phyloP scores from a whole-genome alignment of 2,888 invertebrate genomes.

The Griposia aprilina region DNA sequence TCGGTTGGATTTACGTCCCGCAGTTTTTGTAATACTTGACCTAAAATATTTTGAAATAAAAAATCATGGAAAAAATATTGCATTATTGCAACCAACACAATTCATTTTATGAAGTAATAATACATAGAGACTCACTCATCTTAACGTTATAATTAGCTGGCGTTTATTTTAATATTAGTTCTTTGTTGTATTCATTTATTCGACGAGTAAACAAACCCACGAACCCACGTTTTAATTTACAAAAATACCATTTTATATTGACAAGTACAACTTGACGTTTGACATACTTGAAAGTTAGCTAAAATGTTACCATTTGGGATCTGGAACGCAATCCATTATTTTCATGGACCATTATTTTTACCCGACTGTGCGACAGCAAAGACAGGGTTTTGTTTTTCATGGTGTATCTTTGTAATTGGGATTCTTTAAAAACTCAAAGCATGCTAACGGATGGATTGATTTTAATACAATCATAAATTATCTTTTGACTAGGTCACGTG shows the following conservation, averaged over 20 bases:
- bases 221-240: slow-evolving; percentile 47
- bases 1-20: slow-evolving; percentile 82
- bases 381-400: background rate
- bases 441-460: background rate
- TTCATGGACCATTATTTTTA: too few species aligned
- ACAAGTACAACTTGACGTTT: slow-evolving; percentile 10
- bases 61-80: background rate
- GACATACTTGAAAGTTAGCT: background rate
- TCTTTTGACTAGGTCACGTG: background rate
- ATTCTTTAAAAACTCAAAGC: background rate
- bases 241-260: background rate
- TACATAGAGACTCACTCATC: slow-evolving; percentile 69
- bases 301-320: background rate
- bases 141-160: slow-evolving; percentile 23
- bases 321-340: slow-evolving; percentile 3
- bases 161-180: slow-evolving; percentile 17
- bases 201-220: slow-evolving; percentile 67
- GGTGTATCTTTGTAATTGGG: background rate
- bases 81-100: background rate
- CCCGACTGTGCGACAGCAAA: background rate
- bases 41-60: slow-evolving; percentile 72
- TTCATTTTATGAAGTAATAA: background rate
- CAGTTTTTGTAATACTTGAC: slow-evolving; percentile 81
- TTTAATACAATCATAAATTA: background rate
- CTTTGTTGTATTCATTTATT: slow-evolving; percentile 14